A percentile compares a stretch with the other conserved stretches of the same genome.
These are phyloP conservation scores for Anabacerthia variegaticeps DNA, from an alignment of 2,797 vertebrate species.

Conservation along the genomic window DNA sequence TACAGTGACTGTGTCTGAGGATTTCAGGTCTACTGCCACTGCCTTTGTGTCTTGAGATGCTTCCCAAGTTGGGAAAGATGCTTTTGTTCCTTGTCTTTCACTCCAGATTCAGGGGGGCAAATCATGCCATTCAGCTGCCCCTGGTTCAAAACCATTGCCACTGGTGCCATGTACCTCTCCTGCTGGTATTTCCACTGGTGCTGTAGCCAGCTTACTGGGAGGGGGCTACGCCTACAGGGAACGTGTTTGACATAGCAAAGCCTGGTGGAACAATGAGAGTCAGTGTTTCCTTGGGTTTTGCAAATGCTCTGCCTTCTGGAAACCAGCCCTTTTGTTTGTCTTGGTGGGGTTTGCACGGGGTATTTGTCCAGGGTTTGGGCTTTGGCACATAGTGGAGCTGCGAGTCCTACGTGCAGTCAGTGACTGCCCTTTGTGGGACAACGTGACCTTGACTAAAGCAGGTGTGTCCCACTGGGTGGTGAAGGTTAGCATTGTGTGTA, in stretches of 20 bases:
- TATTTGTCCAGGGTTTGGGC: neutral
- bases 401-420: neutral
- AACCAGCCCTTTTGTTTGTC: conserved; percentile 41
- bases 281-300: conserved; percentile 42
- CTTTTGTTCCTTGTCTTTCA: neutral
- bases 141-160: neutral
- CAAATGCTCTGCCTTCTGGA: conserved; percentile 18
- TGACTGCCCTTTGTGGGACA: neutral
- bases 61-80: neutral
- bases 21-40: neutral
- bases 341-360: conserved; percentile 25
- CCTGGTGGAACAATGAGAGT: conserved; percentile 25
- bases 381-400: neutral
- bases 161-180: neutral
- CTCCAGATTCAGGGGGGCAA: neutral
- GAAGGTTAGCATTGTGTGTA: neutral
- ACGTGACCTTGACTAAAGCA: neutral
- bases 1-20: neutral
- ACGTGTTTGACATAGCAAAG: conserved; percentile 30
- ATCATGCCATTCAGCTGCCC: neutral
- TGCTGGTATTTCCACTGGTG: conserved; percentile 7
- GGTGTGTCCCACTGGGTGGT: neutral
- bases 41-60: neutral
- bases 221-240: neutral
- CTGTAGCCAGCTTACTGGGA: neutral